A percentile compares a stretch with the other conserved stretches of the same genome.
Evolutionary conservation across 2,888 invertebrate genomes (phyloP).

Genomic region (Cephonodes hylas): DNA sequence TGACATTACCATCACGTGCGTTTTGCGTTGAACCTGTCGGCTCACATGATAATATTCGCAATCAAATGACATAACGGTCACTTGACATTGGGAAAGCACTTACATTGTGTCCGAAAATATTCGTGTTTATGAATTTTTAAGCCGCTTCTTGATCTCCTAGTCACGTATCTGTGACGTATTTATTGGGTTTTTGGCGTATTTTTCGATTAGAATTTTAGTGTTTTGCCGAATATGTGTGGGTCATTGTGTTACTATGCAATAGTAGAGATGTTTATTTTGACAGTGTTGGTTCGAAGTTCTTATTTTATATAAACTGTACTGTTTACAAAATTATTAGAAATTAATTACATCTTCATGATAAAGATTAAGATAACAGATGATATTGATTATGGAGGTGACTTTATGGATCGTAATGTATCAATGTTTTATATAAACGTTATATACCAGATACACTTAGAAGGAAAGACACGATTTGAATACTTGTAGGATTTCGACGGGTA

Average conservation of each 20-base stretch:
- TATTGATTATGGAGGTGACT: too few species aligned
- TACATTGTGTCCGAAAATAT: constrained; percentile 1
- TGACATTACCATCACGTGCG: neutral
- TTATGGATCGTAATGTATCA: too few species aligned
- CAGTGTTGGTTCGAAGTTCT: neutral
- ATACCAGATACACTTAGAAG: too few species aligned
- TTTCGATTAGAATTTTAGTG: neutral
- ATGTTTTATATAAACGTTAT: too few species aligned
- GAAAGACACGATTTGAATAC: too few species aligned
- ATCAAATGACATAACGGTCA: constrained; percentile 11
- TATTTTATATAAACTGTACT: neutral
- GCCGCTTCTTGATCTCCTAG: neutral
- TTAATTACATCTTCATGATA: too few species aligned
- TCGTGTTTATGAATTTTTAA: constrained; percentile 3
- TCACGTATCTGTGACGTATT: neutral
- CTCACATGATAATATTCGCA: constrained; percentile 13
- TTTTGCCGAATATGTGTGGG: neutral
- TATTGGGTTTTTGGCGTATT: neutral
- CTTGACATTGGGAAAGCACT: constrained; percentile 3
- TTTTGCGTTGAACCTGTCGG: neutral
- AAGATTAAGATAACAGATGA: too few species aligned
- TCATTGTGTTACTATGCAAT: neutral
- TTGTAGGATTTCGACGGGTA: too few species aligned
- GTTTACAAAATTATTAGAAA: too few species aligned
- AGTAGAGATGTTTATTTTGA: neutral